phyloP scores from a whole-genome alignment of 2,888 invertebrate genomes.

The Oscheius myriophilus region DNA sequence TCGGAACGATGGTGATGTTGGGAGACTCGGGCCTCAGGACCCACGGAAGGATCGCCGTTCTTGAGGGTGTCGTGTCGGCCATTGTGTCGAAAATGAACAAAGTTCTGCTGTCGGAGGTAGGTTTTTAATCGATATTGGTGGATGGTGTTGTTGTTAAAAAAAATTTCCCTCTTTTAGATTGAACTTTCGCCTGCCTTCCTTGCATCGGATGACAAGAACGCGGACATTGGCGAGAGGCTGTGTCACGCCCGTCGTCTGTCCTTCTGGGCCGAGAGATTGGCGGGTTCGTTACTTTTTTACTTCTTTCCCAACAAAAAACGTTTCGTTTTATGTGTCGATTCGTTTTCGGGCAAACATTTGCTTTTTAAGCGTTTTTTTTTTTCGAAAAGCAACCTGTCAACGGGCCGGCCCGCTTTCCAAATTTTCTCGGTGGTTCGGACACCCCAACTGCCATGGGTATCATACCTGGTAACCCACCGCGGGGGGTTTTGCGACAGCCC shows the following conservation, averaged over 20 bases:
- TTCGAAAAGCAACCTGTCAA: too few species aligned
- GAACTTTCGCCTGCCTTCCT: background rate
- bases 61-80: conserved; percentile 18
- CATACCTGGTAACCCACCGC: too few species aligned
- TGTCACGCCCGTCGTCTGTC: conserved; percentile 9
- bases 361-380: too few species aligned
- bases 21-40: conserved; percentile 22
- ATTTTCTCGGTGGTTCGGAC: too few species aligned
- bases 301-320: background rate
- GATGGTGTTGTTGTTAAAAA: too few species aligned
- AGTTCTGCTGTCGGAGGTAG: conserved; percentile 10
- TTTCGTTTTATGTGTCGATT: background rate
- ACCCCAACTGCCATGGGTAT: too few species aligned
- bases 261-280: conserved; percentile 22
- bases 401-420: too few species aligned
- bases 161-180: background rate
- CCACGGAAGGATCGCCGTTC: conserved; percentile 16
- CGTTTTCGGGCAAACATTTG: too few species aligned
- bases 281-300: background rate
- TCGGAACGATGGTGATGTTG: conserved; percentile 18
- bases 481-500: too few species aligned
- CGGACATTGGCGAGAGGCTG: conserved; percentile 20
- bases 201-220: background rate
- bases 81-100: conserved; percentile 25
- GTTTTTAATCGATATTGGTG: too few species aligned